These are phyloP conservation scores for Alcedo quadribrachys DNA, from an alignment of 2,797 vertebrate species.

Conservation along the genomic window DNA sequence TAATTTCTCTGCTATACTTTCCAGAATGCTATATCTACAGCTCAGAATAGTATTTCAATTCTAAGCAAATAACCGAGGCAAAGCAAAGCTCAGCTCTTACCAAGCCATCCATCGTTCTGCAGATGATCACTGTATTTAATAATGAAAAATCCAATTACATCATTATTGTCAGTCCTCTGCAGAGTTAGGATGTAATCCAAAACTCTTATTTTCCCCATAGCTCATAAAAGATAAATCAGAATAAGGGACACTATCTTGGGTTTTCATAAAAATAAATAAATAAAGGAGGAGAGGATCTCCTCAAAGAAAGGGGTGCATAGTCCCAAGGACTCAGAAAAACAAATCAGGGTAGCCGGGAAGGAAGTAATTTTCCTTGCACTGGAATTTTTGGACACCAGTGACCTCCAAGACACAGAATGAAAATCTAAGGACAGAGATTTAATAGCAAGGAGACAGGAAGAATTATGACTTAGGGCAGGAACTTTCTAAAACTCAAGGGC, in stretches of 20 bases:
- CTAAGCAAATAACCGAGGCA: background rate
- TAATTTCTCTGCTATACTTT: background rate
- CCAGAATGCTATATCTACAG: background rate
- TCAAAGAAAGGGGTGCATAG: background rate
- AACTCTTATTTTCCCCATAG: background rate
- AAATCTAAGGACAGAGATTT: constrained; percentile 23
- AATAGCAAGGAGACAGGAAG: background rate
- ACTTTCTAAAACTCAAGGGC: background rate
- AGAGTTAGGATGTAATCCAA: background rate
- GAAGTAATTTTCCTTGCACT: background rate
- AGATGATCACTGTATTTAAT: background rate
- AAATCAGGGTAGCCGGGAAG: background rate
- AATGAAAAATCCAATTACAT: background rate
- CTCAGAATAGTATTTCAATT: background rate
- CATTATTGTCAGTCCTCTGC: background rate
- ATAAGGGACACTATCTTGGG: background rate
- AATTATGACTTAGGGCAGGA: constrained; percentile 30
- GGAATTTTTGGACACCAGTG: background rate
- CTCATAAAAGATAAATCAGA: background rate
- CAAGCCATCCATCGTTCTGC: background rate
- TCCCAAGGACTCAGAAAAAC: background rate
- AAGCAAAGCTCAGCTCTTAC: background rate
- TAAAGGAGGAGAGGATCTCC: background rate
- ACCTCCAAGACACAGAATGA: constrained; percentile 34
- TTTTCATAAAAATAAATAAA: background rate